These are phyloP conservation scores for Drosophila aldrichi DNA, from an alignment of 2,888 invertebrate genomes.

Conservation along the genomic window DNA sequence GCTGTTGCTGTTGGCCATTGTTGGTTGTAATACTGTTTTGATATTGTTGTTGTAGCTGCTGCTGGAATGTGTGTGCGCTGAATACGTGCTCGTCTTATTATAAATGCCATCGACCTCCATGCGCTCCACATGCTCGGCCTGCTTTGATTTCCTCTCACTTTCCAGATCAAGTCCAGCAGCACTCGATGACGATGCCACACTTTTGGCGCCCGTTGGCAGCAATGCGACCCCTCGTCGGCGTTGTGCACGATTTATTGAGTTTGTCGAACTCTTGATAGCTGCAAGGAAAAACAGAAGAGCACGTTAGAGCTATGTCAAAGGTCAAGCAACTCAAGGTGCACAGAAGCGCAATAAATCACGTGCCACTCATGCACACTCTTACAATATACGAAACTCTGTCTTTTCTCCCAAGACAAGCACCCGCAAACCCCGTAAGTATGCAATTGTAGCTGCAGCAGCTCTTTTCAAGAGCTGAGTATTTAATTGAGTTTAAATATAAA, in stretches of 20 bases:
- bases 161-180: conserved; percentile 12
- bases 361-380: conserved; percentile 5
- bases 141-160: conserved; percentile 12
- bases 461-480: not conserved
- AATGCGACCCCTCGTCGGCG: conserved; percentile 36
- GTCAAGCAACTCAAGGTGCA: conserved; percentile 10
- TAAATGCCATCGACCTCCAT: conserved; percentile 29
- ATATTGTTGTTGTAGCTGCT: conserved; percentile 35
- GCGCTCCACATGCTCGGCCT: conserved; percentile 10
- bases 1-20: conserved; percentile 40
- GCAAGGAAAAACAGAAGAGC: conserved; percentile 37
- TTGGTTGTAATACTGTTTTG: conserved; percentile 73
- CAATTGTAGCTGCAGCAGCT: conserved; percentile 4
- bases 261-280: conserved; percentile 70
- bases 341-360: not conserved
- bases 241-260: conserved; percentile 40
- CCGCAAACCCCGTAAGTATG: conserved; percentile 19
- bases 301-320: conserved; percentile 5
- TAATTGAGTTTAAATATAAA: not conserved
- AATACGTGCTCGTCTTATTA: conserved; percentile 16
- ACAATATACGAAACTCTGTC: not conserved
- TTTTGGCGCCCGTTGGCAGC: conserved; percentile 31
- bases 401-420: conserved; percentile 15
- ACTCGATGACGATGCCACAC: conserved; percentile 28
- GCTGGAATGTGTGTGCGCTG: conserved; percentile 45